phyloP scores from a whole-genome alignment of 2,888 invertebrate species.

The Tetranychus piercei region DNA sequence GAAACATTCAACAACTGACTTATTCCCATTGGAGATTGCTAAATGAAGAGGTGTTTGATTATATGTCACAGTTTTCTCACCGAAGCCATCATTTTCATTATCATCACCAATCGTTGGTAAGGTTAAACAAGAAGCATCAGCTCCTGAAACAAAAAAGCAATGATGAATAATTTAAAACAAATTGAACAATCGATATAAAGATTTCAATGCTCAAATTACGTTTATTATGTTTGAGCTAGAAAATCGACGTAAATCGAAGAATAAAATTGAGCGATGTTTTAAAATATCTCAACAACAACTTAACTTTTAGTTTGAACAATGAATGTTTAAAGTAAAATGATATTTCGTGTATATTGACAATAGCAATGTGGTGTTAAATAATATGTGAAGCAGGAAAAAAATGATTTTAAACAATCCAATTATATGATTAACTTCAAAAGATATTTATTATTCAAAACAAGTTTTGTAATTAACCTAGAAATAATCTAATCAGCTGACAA shows the following conservation, averaged over 20 bases:
- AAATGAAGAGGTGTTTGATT: conserved; percentile 76
- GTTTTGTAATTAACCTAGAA: background rate
- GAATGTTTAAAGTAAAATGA: no score
- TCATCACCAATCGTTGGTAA: background rate
- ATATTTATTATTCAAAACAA: background rate
- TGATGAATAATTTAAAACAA: background rate
- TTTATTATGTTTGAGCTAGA: background rate
- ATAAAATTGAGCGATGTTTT: no score
- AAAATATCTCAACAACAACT: no score
- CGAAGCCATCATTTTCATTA: background rate
- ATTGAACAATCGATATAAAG: background rate
- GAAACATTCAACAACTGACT: background rate
- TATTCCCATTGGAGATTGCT: background rate
- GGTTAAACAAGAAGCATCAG: background rate
- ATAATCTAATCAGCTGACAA: background rate
- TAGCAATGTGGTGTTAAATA: no score
- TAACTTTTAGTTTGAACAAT: no score
- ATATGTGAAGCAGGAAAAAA: no score
- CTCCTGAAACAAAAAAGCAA: background rate
- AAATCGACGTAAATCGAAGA: no score
- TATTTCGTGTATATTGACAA: no score
- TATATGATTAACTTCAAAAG: no score
- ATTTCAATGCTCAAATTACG: background rate
- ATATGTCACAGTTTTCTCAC: background rate
- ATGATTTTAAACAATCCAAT: no score